A percentile compares a stretch with the other conserved stretches of the same genome.
These are phyloP conservation scores for Augiades crinisus DNA, from an alignment of 2,888 invertebrate genomes.

Conservation along the genomic window DNA sequence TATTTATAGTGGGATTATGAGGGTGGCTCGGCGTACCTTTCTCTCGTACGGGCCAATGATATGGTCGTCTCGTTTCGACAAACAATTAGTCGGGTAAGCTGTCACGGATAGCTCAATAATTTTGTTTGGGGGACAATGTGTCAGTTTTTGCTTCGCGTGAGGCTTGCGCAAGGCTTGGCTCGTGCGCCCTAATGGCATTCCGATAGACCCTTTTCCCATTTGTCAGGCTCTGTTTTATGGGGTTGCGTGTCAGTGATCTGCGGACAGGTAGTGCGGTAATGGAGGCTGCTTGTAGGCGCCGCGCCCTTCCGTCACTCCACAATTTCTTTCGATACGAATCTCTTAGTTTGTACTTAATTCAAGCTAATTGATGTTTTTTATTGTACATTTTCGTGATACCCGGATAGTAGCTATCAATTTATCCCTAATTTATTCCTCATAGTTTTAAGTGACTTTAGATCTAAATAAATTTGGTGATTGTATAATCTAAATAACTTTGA, in stretches of 20 bases:
- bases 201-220: constrained; percentile 25
- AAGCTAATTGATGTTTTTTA: neutral
- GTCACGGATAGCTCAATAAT: constrained; percentile 39
- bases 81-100: constrained; percentile 52
- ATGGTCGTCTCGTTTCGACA: constrained; percentile 38
- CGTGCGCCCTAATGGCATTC: constrained; percentile 41
- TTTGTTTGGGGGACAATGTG: constrained; percentile 36
- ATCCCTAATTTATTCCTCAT: no score
- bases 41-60: constrained; percentile 26
- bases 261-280: constrained; percentile 15
- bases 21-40: constrained; percentile 42
- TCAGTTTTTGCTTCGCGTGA: constrained; percentile 35
- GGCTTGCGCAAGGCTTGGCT: constrained; percentile 41
- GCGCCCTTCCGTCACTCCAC: neutral
- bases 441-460: no score
- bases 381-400: neutral
- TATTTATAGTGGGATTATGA: constrained; percentile 67
- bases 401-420: no score
- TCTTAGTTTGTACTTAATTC: neutral
- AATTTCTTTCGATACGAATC: neutral
- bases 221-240: constrained; percentile 20
- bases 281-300: constrained; percentile 3
- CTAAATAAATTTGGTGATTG: no score
- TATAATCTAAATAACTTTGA: no score
- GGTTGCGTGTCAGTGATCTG: constrained; percentile 19